phyloP scores from a whole-genome alignment of 2,797 vertebrate genomes.

The Sus cebifrons region DNA sequence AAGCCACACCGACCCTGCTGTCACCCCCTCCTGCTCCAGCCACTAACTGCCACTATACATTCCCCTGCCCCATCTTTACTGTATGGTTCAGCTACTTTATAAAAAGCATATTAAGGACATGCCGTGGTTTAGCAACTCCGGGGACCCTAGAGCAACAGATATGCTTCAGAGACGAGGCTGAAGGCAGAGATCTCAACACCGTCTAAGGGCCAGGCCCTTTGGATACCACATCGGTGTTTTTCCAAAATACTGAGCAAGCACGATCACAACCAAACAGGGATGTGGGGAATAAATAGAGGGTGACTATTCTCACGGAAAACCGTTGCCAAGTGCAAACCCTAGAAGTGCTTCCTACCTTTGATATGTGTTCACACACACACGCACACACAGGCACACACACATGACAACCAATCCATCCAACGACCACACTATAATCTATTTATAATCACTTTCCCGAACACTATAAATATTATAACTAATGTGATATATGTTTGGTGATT shows the following conservation, averaged over 20 bases:
- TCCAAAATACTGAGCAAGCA: constrained; percentile 68
- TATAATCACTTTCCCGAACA: constrained; percentile 71
- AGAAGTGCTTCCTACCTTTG: neutral
- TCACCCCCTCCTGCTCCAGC: neutral
- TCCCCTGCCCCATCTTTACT: constrained; percentile 50
- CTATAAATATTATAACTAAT: constrained; percentile 82
- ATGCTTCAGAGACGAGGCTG: constrained; percentile 28
- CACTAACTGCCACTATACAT: constrained; percentile 35
- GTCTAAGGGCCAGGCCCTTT: constrained; percentile 21
- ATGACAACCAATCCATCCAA: neutral
- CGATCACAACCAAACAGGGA: neutral
- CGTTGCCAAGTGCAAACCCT: constrained; percentile 13
- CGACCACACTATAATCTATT: constrained; percentile 61
- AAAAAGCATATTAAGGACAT: constrained; percentile 71
- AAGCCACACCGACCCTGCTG: neutral
- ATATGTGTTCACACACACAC: neutral
- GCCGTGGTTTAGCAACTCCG: constrained; percentile 77
- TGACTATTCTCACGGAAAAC: neutral
- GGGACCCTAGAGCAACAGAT: constrained; percentile 60
- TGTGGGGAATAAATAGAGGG: constrained; percentile 56
- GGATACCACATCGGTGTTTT: constrained; percentile 69
- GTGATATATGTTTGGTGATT: constrained; percentile 85
- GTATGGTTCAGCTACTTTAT: constrained; percentile 54
- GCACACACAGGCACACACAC: neutral
- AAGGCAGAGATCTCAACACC: constrained; percentile 5